Base-by-base conservation (phyloP, 2,113 vertebrate genomes). In the Tetrao urogallus region DNA sequence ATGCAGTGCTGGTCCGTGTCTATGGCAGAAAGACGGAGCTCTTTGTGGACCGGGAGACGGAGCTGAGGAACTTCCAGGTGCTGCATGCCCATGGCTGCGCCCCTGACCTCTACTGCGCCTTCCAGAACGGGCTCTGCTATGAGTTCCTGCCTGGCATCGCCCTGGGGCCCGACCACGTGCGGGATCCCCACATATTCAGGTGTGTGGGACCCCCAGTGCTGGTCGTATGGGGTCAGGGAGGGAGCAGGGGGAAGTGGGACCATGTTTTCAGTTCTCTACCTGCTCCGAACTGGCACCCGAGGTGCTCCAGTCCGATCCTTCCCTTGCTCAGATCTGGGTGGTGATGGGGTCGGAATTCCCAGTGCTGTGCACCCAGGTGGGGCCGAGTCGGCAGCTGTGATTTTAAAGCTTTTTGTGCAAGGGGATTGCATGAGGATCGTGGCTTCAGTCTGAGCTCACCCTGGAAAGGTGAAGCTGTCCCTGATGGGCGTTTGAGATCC, bases 61-160 rank as follows among this genome's bases (percentile, higher is more conserved):
- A 99, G 97, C 98, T 99, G 93, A 98, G 98, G 92, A 99, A 99
- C 85, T 99, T 99, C 98, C 99, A 99, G 97, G 98, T 99, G 92
- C 98, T 99, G 24, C 98, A 97, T 1, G 99, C 98, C 73, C 99
- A 99, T 0, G 98, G 98, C 47, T 99, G 99, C 0, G 99, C 99
- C 45, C 99, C 99, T 2, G 98, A 98, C 66, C 98, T 99, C 86
- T 99, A 99, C 98, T 99, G 99, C 96, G 98, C 98, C 92, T 99
- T 99, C 96, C 98, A 98, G 97, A 99, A 99, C 0, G 99, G 99
- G 72, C 98, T 99, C 84, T 99, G 99, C 97, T 99, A 99, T 22
- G 98, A 99, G 93, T 99, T 99, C 95, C 97, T 99, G 96, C 98
- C 98, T 3, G 99, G 99, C 27, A 97, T 98, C 2, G 99, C 99